These are phyloP conservation scores for Metopia argyrocephala DNA, from an alignment of 2,888 invertebrate species.

Conservation along the genomic window DNA sequence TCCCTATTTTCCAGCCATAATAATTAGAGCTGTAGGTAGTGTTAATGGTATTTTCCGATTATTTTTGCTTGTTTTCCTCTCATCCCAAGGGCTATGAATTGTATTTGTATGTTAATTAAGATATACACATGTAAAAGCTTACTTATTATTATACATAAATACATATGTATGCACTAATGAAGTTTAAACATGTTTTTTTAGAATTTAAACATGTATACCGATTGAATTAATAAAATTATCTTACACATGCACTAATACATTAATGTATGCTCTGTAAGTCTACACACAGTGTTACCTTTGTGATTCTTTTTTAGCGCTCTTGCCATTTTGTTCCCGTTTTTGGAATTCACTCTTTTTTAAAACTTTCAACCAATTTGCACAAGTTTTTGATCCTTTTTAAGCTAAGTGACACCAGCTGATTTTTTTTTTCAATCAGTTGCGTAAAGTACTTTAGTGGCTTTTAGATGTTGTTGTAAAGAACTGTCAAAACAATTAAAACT, in stretches of 20 bases:
- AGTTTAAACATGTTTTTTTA: slow-evolving; percentile 30
- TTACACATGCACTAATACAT: neutral
- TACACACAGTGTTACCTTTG: no score
- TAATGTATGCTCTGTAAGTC: no score
- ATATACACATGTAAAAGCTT: neutral
- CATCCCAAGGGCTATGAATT: slow-evolving; percentile 29
- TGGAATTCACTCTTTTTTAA: no score
- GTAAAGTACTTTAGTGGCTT: no score
- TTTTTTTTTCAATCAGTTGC: no score
- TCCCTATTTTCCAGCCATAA: neutral
- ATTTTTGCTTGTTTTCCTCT: slow-evolving; percentile 4
- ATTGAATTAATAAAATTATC: neutral
- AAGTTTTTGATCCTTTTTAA: no score
- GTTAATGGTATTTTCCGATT: neutral
- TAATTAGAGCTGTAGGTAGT: slow-evolving; percentile 11
- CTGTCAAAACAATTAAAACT: no score
- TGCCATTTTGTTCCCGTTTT: no score
- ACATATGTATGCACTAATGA: neutral
- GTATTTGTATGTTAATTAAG: neutral
- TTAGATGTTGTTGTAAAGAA: no score
- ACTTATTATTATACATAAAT: neutral
- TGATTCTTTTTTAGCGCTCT: no score
- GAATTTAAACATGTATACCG: slow-evolving; percentile 20
- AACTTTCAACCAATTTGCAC: no score
- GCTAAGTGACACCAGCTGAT: no score